A percentile compares a stretch with the other conserved stretches of the same genome.
These are phyloP conservation scores for Tetrax tetrax DNA, from an alignment of 2,113 vertebrate species.

Conservation along the genomic window DNA sequence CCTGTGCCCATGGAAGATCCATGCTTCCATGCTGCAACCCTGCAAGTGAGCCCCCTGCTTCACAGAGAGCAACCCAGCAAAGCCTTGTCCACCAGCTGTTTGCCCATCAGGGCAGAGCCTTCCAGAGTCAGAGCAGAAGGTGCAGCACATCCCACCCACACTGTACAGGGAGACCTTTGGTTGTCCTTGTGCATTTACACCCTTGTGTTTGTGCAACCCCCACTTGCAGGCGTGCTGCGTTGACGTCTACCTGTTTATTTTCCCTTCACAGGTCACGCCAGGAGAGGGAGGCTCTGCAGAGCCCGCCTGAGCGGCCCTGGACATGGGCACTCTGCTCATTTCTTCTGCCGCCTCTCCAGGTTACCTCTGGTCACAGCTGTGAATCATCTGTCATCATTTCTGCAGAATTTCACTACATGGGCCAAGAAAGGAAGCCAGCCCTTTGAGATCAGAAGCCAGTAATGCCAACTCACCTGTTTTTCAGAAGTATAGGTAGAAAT, in stretches of 20 bases:
- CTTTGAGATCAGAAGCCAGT: not conserved
- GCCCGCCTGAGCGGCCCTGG: not conserved
- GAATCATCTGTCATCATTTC: not conserved
- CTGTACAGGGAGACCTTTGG: not conserved
- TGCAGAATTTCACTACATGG: not conserved
- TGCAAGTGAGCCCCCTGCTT: accelerated
- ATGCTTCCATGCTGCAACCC: not conserved
- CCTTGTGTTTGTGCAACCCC: not conserved
- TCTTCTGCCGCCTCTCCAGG: not conserved
- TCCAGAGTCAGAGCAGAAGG: not conserved
- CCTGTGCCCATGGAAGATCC: not conserved
- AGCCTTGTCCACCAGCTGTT: not conserved
- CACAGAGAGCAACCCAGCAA: not conserved
- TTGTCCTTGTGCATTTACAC: not conserved
- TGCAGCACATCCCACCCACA: not conserved
- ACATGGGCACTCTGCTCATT: not conserved
- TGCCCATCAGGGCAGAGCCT: not conserved
- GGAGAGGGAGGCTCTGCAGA: not conserved
- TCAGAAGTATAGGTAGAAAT: not conserved
- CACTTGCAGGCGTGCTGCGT: not conserved
- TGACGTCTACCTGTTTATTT: not conserved
- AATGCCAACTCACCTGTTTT: not conserved
- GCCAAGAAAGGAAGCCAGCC: not conserved
- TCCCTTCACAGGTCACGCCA: accelerated
- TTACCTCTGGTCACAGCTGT: not conserved